phyloP scores from a whole-genome alignment of 2,113 vertebrate genomes.

The Tilapia sparmanii region DNA sequence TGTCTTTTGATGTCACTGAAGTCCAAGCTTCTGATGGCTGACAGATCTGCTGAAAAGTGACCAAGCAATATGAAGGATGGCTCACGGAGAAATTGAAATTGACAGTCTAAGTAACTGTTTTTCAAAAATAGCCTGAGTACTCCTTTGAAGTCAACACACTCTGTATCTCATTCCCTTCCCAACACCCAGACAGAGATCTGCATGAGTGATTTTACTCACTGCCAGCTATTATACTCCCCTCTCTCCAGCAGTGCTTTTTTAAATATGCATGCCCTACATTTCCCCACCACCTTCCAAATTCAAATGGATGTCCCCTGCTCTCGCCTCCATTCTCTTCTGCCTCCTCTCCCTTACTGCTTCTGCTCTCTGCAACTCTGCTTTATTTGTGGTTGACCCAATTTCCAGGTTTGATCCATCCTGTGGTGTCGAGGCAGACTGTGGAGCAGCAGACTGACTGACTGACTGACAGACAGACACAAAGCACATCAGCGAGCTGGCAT shows the following conservation, averaged over 20 bases:
- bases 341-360: constrained; percentile 32
- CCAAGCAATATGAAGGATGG: background rate
- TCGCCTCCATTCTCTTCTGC: constrained; percentile 28
- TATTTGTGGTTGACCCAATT: constrained; percentile 75
- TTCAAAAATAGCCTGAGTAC: background rate
- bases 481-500: constrained; percentile 28
- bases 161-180: background rate
- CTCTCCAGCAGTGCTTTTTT: constrained; percentile 56
- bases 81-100: background rate
- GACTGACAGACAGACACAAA: constrained; percentile 43
- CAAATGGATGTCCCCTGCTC: constrained; percentile 56
- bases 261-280: constrained; percentile 73
- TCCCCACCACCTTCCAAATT: constrained; percentile 58
- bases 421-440: constrained; percentile 34
- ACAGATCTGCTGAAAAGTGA: background rate
- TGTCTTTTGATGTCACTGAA: background rate
- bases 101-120: background rate
- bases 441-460: constrained; percentile 8
- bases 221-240: constrained; percentile 33
- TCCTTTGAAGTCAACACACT: constrained; percentile 39
- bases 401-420: constrained; percentile 63
- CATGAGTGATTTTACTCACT: constrained; percentile 39
- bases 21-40: background rate
- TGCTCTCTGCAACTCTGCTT: constrained; percentile 31
- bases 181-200: constrained; percentile 31